Base-by-base conservation (phyloP, 2,113 vertebrate species). In the Lepisosteus osseus region DNA sequence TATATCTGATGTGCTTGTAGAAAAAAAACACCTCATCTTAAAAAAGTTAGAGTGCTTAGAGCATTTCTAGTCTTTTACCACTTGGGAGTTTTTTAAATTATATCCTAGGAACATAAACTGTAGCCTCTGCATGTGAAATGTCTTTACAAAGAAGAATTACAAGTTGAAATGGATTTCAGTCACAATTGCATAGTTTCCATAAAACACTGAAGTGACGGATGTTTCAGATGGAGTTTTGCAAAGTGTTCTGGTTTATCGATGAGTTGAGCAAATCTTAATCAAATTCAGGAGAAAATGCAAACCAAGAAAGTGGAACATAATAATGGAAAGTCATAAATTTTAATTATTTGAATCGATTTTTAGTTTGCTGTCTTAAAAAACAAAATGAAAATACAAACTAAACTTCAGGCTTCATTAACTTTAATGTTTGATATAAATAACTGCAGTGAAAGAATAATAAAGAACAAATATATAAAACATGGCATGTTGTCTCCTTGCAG, bases 351-450 rank as follows among this genome's bases (percentile, higher is more conserved):
- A 29, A 9, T 40, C 29, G 62, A 13, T 42, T 29, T 42, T 29
- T 29, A 29, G 29, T 29, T 29, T 29, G 29, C 29, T 29, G 29
- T 29, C 2, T 29, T 29, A 29, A 29, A 29, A 29, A 29, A 29
- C 29, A 29, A 29, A 29, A 29, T 29, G 29, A 29, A 29, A 29
- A 29, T 29, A 29, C 29, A 29, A 29, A 13, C 41, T 13, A 7
- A 43, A 65, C 62, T 43, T 42, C 40, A 6, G 62, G 62, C 62
- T 65, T 43, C 62, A 43, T 65, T 43, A 43, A 65, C 14, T 65
- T 43, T 15, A 12, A 29, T 13, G 41, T 42, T 2, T 13, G 8
- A 15, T 17, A 41, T 9, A 17, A 8, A 11, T 64, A 64, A 64
- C 6, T n/a, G 17, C 2, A 41, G 29, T 4, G 4, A 63, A 65